Evolutionary conservation across 2,888 invertebrate genomes (phyloP), one percentile per base, ranked within the genome.

Genomic region (Xanthorhoe designata): DNA sequence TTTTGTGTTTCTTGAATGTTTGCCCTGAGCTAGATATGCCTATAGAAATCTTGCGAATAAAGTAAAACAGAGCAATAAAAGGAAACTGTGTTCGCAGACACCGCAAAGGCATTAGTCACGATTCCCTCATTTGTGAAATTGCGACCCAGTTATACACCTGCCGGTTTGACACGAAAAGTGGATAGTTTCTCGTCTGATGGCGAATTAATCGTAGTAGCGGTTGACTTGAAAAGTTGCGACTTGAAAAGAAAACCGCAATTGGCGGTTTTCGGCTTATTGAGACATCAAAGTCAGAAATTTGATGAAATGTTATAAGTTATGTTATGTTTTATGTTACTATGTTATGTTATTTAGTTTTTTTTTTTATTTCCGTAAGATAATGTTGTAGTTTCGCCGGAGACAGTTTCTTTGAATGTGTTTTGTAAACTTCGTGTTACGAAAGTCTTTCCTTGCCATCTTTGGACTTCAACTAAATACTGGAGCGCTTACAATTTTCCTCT

Each of bases 61-160:
- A 51, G 35, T 18, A 50, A 63, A 53, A 61, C 51, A 64, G 57
- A 61, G 42, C 47, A 61, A 57, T 64, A 50, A 50, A 59, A 63
- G 53, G 60, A 65, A 63, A 66, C 59, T 52, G 53, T 57, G 55
- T 35, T 38, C 45, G 62, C 52, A 50, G 35, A 60, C 57, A 70
- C 60, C 64, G 62, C 62, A 68, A 72, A 72, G 49, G 66, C 67
- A 69, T 59, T 59, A 75, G 73, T 75, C 78, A 81, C 80, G 80
- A 68, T 74, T 59, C 66, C 69, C 69, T 75, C 72, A 77, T 79
- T 79, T 71, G 72, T 73, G 75, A 76, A 80, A 81, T 81, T 76
- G 45, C 72, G 78, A 72, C 78, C 75, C 57, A 79, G 71, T 74
- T 78, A 59, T 45, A 50, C 68, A 68, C 68, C 64, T 64, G 64